phyloP scores from a whole-genome alignment of 2,888 invertebrate genomes.

The Heliconius hortense region DNA sequence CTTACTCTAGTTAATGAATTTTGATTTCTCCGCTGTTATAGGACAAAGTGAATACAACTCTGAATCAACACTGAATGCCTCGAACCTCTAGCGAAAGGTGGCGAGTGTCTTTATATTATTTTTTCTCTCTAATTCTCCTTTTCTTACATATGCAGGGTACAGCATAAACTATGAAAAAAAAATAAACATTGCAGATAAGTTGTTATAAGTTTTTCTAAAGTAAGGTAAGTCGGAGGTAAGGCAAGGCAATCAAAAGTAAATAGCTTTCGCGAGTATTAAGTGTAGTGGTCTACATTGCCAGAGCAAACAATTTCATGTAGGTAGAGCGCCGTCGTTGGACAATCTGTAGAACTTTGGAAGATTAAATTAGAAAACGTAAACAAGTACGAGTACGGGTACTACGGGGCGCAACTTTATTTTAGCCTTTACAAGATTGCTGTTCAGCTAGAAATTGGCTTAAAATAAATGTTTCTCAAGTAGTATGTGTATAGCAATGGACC shows the following conservation, averaged over 20 bases:
- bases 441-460: neutral
- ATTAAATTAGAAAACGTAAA: slow-evolving; percentile 31
- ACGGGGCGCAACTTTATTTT: neutral
- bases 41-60: too few species aligned
- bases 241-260: slow-evolving; percentile 16
- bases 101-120: too few species aligned
- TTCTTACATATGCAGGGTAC: neutral
- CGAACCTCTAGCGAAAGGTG: too few species aligned
- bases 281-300: slow-evolving; percentile 24
- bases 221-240: neutral
- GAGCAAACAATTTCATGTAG: slow-evolving; percentile 30
- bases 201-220: neutral
- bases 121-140: too few species aligned
- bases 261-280: slow-evolving; percentile 13
- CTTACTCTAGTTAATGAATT: too few species aligned
- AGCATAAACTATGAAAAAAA: neutral
- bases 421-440: neutral
- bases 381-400: slow-evolving; percentile 13
- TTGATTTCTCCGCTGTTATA: too few species aligned
- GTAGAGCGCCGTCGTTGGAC: slow-evolving; percentile 17
- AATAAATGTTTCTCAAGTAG: neutral
- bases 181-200: neutral
- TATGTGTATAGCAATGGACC: neutral
- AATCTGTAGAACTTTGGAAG: slow-evolving; percentile 27
- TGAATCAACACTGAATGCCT: too few species aligned